Evolutionary conservation across 1,140 invertebrate genomes (phyloP).

Genomic region (Cryptotermes secundus): DNA sequence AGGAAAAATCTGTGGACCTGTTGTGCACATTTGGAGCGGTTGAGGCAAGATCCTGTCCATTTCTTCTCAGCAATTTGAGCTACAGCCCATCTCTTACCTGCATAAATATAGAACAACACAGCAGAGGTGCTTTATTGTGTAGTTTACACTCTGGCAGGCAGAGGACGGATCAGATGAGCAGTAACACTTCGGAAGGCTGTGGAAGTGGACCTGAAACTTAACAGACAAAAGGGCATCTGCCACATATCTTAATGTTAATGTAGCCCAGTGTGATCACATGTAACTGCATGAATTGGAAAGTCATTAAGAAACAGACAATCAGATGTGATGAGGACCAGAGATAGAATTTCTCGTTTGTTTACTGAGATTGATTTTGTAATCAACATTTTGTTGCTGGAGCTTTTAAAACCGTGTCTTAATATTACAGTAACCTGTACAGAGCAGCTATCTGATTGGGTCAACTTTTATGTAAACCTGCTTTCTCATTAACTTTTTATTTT

Average conservation of each 20-base stretch:
- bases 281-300: neutral
- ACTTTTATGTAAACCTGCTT: neutral
- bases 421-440: neutral
- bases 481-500: slow-evolving; percentile 4
- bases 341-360: neutral
- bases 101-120: no score
- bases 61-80: no score
- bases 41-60: neutral
- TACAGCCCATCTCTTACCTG: no score
- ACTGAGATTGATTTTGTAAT: neutral
- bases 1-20: neutral
- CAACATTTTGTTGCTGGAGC: slow-evolving; percentile 4
- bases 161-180: neutral
- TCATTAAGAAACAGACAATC: slow-evolving; percentile 3
- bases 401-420: neutral
- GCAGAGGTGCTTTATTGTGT: neutral
- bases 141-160: neutral
- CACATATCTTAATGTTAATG: neutral
- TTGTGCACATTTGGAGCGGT: neutral
- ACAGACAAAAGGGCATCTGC: neutral
- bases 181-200: neutral
- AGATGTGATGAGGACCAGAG: slow-evolving; percentile 3
- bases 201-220: neutral
- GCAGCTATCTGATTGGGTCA: neutral
- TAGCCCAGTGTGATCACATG: neutral